Percentiles rank a stretch among this genome's conserved stretches.
phyloP scores from a whole-genome alignment of 2,888 invertebrate genomes.

The Falcaria lacertinaria region DNA sequence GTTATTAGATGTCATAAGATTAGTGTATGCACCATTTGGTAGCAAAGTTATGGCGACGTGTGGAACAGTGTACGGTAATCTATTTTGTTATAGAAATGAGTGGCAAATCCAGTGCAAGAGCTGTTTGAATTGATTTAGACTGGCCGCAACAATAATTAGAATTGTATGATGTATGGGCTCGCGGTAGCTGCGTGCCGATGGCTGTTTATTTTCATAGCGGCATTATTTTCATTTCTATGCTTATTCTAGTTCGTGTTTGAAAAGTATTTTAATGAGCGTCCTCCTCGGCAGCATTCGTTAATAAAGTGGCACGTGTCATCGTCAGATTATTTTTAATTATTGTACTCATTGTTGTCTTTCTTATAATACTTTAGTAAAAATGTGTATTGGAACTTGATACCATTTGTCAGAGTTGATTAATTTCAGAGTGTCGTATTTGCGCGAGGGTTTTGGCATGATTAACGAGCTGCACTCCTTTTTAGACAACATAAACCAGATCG shows the following conservation, averaged over 20 bases:
- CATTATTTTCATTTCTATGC: conserved; percentile 12
- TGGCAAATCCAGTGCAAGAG: conserved; percentile 45
- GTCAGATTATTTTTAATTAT: too few relatives aligned
- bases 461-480: conserved; percentile 27
- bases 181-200: conserved; percentile 9
- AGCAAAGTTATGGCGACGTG: conserved; percentile 54
- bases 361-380: neutral
- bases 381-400: neutral
- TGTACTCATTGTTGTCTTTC: too few relatives aligned
- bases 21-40: conserved; percentile 55
- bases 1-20: conserved; percentile 54
- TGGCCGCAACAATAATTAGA: conserved; percentile 61
- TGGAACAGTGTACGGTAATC: conserved; percentile 40
- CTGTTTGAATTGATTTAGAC: conserved; percentile 62
- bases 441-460: conserved; percentile 32
- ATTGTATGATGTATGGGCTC: conserved; percentile 41
- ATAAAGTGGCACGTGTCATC: conserved; percentile 9
- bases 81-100: conserved; percentile 57
- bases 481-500: conserved; percentile 24
- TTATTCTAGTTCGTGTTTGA: conserved; percentile 2
- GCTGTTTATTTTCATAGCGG: conserved; percentile 3
- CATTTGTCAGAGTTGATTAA: conserved; percentile 20
- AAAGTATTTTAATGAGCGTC: neutral
- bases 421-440: conserved; percentile 25
- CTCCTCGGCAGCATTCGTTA: conserved; percentile 4